Evolutionary conservation across 2,888 invertebrate species (phyloP).

Genomic region (Pimpla rufipes): DNA sequence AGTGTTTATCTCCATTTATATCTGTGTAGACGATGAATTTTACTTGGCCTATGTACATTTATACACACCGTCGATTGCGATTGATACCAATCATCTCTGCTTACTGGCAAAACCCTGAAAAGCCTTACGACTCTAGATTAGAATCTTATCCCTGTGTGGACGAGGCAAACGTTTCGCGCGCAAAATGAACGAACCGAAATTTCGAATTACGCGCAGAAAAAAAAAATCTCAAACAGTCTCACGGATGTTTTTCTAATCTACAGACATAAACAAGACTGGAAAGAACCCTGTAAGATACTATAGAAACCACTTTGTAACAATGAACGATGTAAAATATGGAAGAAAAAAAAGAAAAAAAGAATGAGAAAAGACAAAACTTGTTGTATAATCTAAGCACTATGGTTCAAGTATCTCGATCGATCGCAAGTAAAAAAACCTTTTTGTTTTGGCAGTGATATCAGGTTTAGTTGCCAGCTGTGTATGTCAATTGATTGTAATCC

Average conservation of each 20-base stretch:
- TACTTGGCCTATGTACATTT: slow-evolving; percentile 18
- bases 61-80: slow-evolving; percentile 39
- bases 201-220: slow-evolving; percentile 6
- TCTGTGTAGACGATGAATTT: slow-evolving; percentile 47
- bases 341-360: too few species aligned
- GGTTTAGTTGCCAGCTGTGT: slow-evolving; percentile 62
- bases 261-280: slow-evolving; percentile 32
- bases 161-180: slow-evolving; percentile 22
- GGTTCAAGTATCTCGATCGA: slow-evolving; percentile 49
- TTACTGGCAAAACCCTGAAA: slow-evolving; percentile 26
- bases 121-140: slow-evolving; percentile 34
- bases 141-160: slow-evolving; percentile 49
- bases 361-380: slow-evolving; percentile 16
- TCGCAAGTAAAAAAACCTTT: slow-evolving; percentile 52
- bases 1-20: slow-evolving; percentile 38
- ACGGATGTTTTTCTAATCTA: slow-evolving; percentile 44
- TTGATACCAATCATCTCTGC: slow-evolving; percentile 44
- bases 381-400: slow-evolving; percentile 49
- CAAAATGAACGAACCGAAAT: background rate
- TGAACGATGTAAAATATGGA: slow-evolving; percentile 40
- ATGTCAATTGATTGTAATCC: slow-evolving; percentile 70
- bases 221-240: slow-evolving; percentile 23
- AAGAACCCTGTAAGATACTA: slow-evolving; percentile 51
- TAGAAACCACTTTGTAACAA: slow-evolving; percentile 60
- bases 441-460: slow-evolving; percentile 49